phyloP scores from a whole-genome alignment of 1,140 invertebrate genomes.

The Samia ricini region DNA sequence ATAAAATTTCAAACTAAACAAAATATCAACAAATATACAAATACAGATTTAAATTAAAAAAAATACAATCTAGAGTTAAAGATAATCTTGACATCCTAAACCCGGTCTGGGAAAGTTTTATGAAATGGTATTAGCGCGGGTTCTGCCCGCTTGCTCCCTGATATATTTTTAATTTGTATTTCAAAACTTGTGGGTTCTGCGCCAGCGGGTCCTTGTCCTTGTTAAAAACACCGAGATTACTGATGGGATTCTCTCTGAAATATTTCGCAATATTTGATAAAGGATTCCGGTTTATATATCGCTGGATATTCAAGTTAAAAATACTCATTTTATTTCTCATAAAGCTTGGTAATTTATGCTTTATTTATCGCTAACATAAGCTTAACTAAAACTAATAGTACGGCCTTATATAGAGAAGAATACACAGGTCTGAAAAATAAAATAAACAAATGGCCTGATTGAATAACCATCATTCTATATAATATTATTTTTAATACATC shows the following conservation, averaged over 20 bases:
- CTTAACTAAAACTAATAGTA: no score
- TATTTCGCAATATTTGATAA: neutral
- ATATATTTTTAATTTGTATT: neutral
- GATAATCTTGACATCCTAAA: neutral
- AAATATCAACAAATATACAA: no score
- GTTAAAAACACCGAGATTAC: neutral
- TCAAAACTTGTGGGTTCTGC: neutral
- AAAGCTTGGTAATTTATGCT: no score
- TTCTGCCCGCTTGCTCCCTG: neutral
- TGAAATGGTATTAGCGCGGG: neutral
- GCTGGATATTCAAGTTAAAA: neutral
- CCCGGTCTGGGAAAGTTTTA: neutral
- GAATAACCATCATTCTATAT: no score
- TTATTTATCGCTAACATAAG: no score
- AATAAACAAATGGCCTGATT: no score
- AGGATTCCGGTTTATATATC: neutral
- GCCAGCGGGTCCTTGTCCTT: neutral
- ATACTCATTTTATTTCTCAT: neutral
- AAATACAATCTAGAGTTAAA: neutral
- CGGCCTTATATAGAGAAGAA: no score
- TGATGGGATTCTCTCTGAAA: neutral
- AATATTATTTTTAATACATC: no score
- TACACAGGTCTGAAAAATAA: no score
- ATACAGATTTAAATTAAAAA: neutral
- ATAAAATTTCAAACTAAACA: neutral